These are phyloP conservation scores for Ctenopoma multispine DNA, from an alignment of 2,797 vertebrate genomes.

Conservation along the genomic window DNA sequence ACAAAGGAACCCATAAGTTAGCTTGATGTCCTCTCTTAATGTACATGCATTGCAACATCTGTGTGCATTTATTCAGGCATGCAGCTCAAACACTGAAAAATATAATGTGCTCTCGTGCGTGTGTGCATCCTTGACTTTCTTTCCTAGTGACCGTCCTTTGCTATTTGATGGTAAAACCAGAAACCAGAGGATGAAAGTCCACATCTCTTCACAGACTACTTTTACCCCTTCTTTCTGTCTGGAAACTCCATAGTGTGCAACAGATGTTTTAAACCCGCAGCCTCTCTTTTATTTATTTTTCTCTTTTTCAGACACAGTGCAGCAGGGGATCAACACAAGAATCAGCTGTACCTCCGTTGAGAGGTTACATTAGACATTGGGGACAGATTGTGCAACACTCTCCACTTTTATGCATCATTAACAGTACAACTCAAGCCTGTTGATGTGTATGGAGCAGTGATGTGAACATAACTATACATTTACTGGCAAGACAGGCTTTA, in stretches of 20 bases:
- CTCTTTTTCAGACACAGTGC: conserved; percentile 17
- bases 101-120: neutral
- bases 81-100: conserved; percentile 6
- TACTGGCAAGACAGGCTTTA: neutral
- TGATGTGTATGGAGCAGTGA: neutral
- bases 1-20: conserved; percentile 1
- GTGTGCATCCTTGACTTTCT: conserved; percentile 13
- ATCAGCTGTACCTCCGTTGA: conserved; percentile 11
- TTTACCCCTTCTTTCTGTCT: conserved; percentile 15
- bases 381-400: conserved; percentile 32
- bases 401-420: conserved; percentile 47
- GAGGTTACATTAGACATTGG: conserved; percentile 4
- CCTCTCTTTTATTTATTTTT: conserved; percentile 7
- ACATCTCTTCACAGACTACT: neutral
- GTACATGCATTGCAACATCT: conserved; percentile 45
- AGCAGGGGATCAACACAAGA: conserved; percentile 35
- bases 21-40: conserved; percentile 22
- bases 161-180: conserved; percentile 58
- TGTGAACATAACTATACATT: neutral
- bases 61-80: conserved; percentile 23
- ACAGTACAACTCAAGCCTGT: neutral
- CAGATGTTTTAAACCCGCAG: neutral
- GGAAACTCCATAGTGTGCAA: conserved; percentile 17
- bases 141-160: conserved; percentile 13
- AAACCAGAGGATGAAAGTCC: conserved; percentile 19